Percentiles rank a stretch among this genome's conserved stretches.
Evolutionary conservation across 2,888 invertebrate species (phyloP).

Genomic region (Atherix ibis): DNA sequence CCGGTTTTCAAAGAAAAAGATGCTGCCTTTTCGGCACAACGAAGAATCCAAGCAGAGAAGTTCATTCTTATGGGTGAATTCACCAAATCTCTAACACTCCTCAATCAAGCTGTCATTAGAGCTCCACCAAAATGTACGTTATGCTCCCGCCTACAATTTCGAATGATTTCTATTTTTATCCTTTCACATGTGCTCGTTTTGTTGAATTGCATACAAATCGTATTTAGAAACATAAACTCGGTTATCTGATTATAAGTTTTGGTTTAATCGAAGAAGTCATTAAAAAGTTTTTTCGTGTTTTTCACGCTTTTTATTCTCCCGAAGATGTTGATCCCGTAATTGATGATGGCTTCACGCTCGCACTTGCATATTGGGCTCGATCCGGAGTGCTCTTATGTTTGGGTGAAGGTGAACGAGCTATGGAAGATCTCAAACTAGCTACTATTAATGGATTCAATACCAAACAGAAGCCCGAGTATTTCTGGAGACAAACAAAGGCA

Average conservation of each 20-base stretch:
- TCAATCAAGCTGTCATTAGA: constrained; percentile 56
- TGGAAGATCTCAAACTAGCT: constrained; percentile 52
- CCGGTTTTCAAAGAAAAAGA: constrained; percentile 52
- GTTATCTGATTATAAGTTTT: constrained; percentile 1
- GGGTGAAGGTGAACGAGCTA: constrained; percentile 40
- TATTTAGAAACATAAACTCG: no score
- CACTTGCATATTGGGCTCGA: constrained; percentile 48
- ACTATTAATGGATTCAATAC: constrained; percentile 45
- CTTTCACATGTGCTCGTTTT: no score
- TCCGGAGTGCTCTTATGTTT: constrained; percentile 45
- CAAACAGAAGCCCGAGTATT: constrained; percentile 46
- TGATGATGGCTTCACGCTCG: constrained; percentile 47
- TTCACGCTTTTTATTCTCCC: no score
- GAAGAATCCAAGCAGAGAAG: constrained; percentile 45
- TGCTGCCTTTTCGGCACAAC: constrained; percentile 41
- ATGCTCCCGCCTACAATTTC: not conserved
- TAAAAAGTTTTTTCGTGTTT: no score
- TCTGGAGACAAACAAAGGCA: constrained; percentile 53
- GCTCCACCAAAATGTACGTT: constrained; percentile 46
- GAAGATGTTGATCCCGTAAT: constrained; percentile 36
- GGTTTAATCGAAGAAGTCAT: no score
- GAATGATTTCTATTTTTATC: no score
- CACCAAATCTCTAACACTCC: constrained; percentile 42
- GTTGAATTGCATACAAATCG: no score
- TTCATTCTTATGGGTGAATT: constrained; percentile 38